Evolutionary conservation across 2,888 invertebrate genomes (phyloP).

Genomic region (Ectemnius cavifrons): DNA sequence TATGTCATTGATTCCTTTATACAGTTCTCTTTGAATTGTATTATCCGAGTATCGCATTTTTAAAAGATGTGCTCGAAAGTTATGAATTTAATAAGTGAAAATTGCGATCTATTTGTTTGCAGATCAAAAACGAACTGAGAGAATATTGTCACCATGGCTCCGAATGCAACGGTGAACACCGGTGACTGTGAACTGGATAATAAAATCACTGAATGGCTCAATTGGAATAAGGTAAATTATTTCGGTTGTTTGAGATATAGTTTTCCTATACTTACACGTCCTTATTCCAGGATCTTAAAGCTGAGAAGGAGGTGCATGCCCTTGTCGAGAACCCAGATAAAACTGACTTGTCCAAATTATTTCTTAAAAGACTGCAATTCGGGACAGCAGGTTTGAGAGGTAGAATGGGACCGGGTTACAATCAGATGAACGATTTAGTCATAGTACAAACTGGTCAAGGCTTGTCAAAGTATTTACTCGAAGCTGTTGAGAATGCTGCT

Average conservation of each 20-base stretch:
- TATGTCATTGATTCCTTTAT: too few relatives aligned
- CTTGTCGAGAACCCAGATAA: constrained; percentile 81
- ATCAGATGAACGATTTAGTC: constrained; percentile 97
- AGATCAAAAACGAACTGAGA: background rate
- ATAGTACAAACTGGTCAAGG: constrained; percentile 97
- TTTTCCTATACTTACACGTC: background rate
- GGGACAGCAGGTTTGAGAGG: constrained; percentile 97
- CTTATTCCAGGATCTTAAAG: constrained; percentile 81
- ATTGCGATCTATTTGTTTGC: too few relatives aligned
- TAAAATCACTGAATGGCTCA: constrained; percentile 86
- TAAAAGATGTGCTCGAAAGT: too few relatives aligned
- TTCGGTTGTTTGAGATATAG: background rate
- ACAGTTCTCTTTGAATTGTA: too few relatives aligned
- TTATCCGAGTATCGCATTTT: too few relatives aligned
- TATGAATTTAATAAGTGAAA: too few relatives aligned
- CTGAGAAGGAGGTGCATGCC: constrained; percentile 82
- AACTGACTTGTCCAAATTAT: constrained; percentile 82
- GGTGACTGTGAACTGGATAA: constrained; percentile 81
- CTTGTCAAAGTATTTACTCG: constrained; percentile 86
- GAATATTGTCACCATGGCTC: constrained; percentile 36
- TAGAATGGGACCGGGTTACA: constrained; percentile 95
- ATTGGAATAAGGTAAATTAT: constrained; percentile 84
- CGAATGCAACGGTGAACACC: constrained; percentile 71
- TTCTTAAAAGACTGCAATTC: constrained; percentile 88
- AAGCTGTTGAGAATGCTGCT: constrained; percentile 80